Base-by-base conservation (phyloP, 1,140 invertebrate species). In the Philopotamus ludificatus region DNA sequence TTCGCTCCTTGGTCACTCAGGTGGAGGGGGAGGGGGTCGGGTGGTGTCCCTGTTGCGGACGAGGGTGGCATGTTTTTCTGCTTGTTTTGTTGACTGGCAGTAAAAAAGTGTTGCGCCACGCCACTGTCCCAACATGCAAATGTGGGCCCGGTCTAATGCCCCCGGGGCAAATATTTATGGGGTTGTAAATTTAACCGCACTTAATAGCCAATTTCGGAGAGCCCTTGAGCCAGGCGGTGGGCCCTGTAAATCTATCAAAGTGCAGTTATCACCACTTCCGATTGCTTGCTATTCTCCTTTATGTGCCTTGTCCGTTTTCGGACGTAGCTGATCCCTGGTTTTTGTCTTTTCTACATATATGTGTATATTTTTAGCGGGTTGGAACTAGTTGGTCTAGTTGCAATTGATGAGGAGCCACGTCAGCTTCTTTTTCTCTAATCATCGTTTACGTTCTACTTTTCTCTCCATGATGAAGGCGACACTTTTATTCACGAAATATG, bases 101-200 rank as follows among this genome's bases (percentile, higher is more conserved):
- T 15, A 18, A 20, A 57, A 57, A 57, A 57, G 26, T 41, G 34
- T 47, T 47, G 44, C 44, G 44, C 44, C 10, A 47, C 44, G 44
- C 44, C n/a, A 16, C 54, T 57, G 21, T 57, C 28, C 54, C 54
- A 16, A 57, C 54, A 57, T 57, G 54, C 54, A 57, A 39, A 41
- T 57, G 54, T 15, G 39, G 7, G n/a, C n/a, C n/a, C 28, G 28
- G 28, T 34, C 28, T 4, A 34, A 34, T 34, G 28, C 28, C 28
- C 3, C 54, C 23, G 39, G 21, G 28, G 28, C 15, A 41, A 39
- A 16, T 57, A 57, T 57, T 57, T 57, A 57, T 57, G 8, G 26
- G 39, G 21, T 16, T 34, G 42, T 57, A 57, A 57, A 57, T 57
- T 53, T 26, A 34, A 34, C 28, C 28, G 12, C 12, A 34, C 12